Evolutionary conservation across 2,113 vertebrate species (phyloP), one percentile per base, ranked within the genome.

Genomic region (Smithornis capensis): DNA sequence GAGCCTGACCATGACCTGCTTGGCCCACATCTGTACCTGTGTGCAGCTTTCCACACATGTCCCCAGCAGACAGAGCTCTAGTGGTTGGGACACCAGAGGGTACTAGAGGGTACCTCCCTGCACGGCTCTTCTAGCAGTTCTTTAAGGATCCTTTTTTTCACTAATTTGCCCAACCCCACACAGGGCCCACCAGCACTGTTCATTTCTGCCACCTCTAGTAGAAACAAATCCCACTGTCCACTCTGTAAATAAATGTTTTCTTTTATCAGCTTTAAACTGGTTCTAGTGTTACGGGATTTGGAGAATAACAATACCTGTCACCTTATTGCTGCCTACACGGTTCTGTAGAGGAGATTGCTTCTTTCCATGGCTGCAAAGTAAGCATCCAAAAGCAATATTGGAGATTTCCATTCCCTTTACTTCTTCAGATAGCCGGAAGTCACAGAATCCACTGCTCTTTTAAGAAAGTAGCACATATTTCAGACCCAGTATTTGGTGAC

Each of bases 131-230:
- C 17, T 19, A 74, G 42, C 11, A 70, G 38, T 8, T 35, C 5
- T 68, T 47, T 31, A 60, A 68, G 44, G 21, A 65, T 75, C 42
- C 65, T 47, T 33, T 52, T n/a, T 14, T 24, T 21, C 24, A 22
- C 11, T 19, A 42, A 28, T 76, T 45, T 68, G 18, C 37, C 24
- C 24, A 44, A 5, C 0, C 2, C 8, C 12, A 15, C 2, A 0
- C 4, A 16, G 5, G 24, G 4, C 13, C 40, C 0, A 2, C 8
- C 0, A 0, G 7, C 12, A 17, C 28, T 19, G 10, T 67, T 19
- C 21, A 14, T 16, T 11, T 85, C n/a, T 7, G 1, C 52, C 17
- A 35, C 8, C 4, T 44, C 71, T 64, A 57, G 28, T 25, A 44
- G 5, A 24, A 73, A 60, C 9, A 73, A 86, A 76, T 90, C 17